Conservation (phyloP, 2,113 vertebrate species). For the Tinamus guttatus region DNA sequence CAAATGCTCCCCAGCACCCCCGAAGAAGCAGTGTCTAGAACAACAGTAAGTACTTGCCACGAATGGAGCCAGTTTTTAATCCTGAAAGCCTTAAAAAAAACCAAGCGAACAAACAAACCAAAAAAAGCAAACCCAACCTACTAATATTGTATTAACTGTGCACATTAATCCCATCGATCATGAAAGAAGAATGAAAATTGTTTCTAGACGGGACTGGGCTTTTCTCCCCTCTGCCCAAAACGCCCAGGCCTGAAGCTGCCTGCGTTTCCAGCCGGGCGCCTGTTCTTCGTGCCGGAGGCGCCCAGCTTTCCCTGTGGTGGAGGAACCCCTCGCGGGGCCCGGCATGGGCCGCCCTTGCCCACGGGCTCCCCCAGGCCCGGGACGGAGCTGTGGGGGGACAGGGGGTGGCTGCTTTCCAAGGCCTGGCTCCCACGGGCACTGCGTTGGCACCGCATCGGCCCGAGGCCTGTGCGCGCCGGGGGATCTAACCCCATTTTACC, state of each 20-base stretch:
- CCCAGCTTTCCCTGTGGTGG: too few species aligned
- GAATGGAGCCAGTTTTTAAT: neutral
- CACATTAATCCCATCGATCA: neutral
- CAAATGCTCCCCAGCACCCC: neutral
- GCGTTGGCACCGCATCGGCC: fast-evolving
- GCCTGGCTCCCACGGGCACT: too few species aligned
- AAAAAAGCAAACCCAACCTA: neutral
- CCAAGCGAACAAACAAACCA: too few species aligned
- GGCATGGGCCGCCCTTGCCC: too few species aligned
- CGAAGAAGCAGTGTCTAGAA: neutral
- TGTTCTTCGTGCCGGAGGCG: too few species aligned
- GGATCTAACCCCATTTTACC: neutral
- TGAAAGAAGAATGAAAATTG: neutral
- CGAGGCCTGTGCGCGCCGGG: neutral
- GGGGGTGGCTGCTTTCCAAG: too few species aligned
- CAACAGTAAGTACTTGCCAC: neutral
- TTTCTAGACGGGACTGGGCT: neutral
- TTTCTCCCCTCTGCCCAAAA: neutral
- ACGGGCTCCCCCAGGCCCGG: too few species aligned
- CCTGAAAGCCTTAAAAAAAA: neutral
- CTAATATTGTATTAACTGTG: neutral
- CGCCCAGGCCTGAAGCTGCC: neutral
- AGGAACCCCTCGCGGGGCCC: too few species aligned
- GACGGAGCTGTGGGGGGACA: too few species aligned
- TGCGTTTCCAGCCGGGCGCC: too few species aligned